Percentiles rank a stretch among this genome's conserved stretches.
These are phyloP conservation scores for Drosophila tanythrix DNA, from an alignment of 2,888 invertebrate species.

Conservation along the genomic window DNA sequence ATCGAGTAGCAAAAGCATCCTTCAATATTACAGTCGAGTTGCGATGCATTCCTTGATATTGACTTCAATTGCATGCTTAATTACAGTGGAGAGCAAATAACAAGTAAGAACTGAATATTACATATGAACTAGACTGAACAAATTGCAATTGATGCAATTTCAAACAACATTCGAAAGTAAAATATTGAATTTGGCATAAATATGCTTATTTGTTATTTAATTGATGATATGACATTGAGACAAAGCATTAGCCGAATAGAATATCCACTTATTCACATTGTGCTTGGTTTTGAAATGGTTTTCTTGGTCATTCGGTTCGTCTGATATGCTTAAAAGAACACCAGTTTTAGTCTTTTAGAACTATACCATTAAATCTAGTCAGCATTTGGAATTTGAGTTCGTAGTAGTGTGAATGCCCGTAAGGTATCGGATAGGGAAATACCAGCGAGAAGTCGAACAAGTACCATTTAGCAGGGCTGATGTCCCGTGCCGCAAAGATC, in stretches of 20 bases:
- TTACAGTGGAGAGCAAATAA: background rate
- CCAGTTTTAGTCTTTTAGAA: background rate
- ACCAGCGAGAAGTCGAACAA: rapidly evolving
- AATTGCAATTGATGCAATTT: background rate
- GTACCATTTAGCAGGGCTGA: background rate
- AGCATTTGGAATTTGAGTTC: background rate
- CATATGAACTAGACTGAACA: background rate
- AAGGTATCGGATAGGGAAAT: background rate
- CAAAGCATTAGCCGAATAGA: no score
- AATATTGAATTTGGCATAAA: no score
- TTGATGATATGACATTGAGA: no score
- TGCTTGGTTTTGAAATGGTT: background rate
- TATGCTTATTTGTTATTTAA: no score
- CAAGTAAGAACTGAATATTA: background rate
- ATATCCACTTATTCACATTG: background rate
- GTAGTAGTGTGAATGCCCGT: background rate
- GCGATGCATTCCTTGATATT: background rate
- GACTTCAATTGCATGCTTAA: background rate
- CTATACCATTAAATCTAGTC: rapidly evolving
- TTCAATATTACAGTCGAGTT: background rate
- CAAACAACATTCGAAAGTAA: background rate
- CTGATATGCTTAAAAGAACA: background rate
- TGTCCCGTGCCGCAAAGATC: rapidly evolving
- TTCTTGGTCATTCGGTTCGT: background rate
- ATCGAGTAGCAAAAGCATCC: background rate